Conservation (phyloP, 2,888 invertebrate genomes). For the Amphiduros pacificus region DNA sequence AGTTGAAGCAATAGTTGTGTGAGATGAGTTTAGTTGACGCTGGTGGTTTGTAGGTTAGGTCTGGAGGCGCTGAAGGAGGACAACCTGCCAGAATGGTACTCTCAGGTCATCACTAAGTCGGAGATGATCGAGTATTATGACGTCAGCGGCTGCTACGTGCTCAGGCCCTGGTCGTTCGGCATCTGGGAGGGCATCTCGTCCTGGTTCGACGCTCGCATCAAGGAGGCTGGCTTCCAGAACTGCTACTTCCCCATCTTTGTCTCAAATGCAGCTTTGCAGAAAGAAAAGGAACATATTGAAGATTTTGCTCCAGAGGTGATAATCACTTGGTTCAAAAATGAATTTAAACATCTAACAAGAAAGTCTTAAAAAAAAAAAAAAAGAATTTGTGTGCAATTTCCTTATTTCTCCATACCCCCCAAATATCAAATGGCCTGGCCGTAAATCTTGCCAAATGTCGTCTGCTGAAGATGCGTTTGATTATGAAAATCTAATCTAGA, state of each 20-base stretch:
- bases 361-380: no score
- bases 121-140: conserved; percentile 99
- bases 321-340: no score
- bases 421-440: no score
- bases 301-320: conserved; percentile 99
- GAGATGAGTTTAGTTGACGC: no score
- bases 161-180: conserved; percentile 94
- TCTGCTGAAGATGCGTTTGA: no score
- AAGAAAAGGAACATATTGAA: conserved; percentile 94
- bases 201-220: conserved; percentile 85
- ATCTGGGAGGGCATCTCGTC: conserved; percentile 91
- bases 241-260: conserved; percentile 99
- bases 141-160: conserved; percentile 97
- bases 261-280: conserved; percentile 84
- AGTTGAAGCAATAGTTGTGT: no score
- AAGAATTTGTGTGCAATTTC: no score
- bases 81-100: conserved; percentile 96
- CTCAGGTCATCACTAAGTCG: conserved; percentile 85
- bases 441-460: no score
- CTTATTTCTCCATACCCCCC: no score
- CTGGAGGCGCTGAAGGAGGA: conserved; percentile 91
- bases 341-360: no score
- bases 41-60: no score
- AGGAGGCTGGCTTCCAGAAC: conserved; percentile 90
- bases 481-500: no score